Conservation (phyloP, 2,888 invertebrate genomes). For the Amblyteles armatorius region DNA sequence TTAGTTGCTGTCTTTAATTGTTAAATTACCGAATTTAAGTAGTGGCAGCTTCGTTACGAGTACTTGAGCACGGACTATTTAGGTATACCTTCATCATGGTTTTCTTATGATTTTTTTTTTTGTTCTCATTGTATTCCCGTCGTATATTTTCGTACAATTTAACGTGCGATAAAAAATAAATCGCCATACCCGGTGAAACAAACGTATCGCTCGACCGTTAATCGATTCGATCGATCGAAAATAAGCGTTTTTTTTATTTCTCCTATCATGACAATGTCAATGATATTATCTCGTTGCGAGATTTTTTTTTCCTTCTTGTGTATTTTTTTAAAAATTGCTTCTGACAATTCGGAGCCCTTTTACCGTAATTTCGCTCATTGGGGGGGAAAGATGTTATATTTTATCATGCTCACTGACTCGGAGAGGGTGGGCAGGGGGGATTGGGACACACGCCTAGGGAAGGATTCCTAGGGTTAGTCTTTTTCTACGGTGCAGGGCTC, state of each 20-base stretch:
- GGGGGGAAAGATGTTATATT: constrained; percentile 51
- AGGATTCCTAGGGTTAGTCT: constrained; percentile 69
- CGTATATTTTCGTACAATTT: constrained; percentile 42
- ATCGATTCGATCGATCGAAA: constrained; percentile 53
- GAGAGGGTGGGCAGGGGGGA: constrained; percentile 60
- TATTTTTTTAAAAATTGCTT: constrained; percentile 16
- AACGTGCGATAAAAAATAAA: constrained; percentile 22
- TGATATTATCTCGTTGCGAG: constrained; percentile 7
- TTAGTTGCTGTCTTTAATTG: constrained; percentile 69
- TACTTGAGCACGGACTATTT: constrained; percentile 79
- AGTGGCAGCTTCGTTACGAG: constrained; percentile 81
- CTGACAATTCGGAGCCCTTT: constrained; percentile 73
- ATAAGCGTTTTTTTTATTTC: constrained; percentile 45
- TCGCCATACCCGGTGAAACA: constrained; percentile 37
- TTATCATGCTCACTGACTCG: constrained; percentile 62
- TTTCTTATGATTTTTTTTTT: constrained; percentile 53
- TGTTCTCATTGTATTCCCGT: constrained; percentile 36
- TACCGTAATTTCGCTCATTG: constrained; percentile 76
- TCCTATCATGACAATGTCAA: constrained; percentile 20
- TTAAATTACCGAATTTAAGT: constrained; percentile 75
- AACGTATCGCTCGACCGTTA: constrained; percentile 36
- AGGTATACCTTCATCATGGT: constrained; percentile 62
- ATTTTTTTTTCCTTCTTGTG: constrained; percentile 37
- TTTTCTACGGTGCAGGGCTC: constrained; percentile 79
- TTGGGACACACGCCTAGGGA: constrained; percentile 58